phyloP scores from a whole-genome alignment of 2,888 invertebrate genomes.

The Dexiosoma caninum region DNA sequence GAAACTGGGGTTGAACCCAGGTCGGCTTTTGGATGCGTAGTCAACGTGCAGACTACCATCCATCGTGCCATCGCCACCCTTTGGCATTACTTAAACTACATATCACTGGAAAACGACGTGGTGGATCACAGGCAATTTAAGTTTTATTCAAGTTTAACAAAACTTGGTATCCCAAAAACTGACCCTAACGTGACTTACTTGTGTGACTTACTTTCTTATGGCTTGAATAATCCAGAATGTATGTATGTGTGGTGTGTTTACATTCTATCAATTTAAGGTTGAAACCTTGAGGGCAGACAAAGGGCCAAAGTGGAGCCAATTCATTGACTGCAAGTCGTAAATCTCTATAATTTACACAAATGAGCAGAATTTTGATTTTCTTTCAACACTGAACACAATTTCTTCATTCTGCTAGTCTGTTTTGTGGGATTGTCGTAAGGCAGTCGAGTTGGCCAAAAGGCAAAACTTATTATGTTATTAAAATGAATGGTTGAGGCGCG shows the following conservation, averaged over 20 bases:
- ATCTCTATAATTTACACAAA: slow-evolving; percentile 57
- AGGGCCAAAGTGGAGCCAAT: slow-evolving; percentile 59
- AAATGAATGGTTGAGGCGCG: slow-evolving; percentile 68
- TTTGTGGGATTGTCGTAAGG: not conserved
- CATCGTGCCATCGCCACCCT: no score
- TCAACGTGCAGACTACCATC: no score
- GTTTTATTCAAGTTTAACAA: no score
- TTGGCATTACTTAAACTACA: no score
- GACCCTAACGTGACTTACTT: no score
- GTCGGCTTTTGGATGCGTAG: no score
- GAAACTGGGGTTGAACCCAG: no score
- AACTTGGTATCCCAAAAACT: no score
- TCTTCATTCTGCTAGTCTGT: slow-evolving; percentile 18
- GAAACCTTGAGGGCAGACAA: slow-evolving; percentile 52
- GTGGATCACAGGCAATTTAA: no score
- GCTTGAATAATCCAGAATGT: no score
- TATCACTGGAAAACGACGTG: no score
- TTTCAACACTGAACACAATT: not conserved
- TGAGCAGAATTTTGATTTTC: slow-evolving; percentile 39
- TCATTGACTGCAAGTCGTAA: slow-evolving; percentile 38
- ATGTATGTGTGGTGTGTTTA: not conserved
- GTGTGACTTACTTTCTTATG: no score
- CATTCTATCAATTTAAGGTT: not conserved
- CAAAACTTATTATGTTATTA: slow-evolving; percentile 66
- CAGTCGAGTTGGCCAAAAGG: slow-evolving; percentile 54